Base-by-base conservation (phyloP, 35 echinoderm and acorn worm genomes). In the Strongylocentrotus purpuratus region DNA sequence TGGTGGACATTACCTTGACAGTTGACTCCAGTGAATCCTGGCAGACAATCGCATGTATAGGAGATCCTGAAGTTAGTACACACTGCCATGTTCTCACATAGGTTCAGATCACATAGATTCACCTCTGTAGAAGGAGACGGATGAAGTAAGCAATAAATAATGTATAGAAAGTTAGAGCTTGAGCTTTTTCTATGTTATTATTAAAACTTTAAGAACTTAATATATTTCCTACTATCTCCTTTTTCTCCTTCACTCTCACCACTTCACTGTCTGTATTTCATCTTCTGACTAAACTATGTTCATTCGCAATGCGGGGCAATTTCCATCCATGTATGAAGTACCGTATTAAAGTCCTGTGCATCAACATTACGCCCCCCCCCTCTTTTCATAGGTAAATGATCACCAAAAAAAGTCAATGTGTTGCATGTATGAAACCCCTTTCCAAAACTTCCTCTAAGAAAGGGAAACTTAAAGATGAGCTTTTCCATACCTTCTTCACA, bases 401-500 rank as follows among this genome's bases (percentile, higher is more conserved):
- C 7, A 50, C 48, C 12, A 13, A 1, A 50, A 50, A 86, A 85
- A 20, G 7, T 86, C 25, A 86, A 86, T 18, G 32, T 15, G 85
- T 33, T 2, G 7, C 25, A 86, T 28, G 18, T 31, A 86, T 31
- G 32, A 86, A 86, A 28, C 85, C 20, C 85, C 20, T 13, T 86
- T 86, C 18, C 32, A 86, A 33, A 33, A 28, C 7, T 86, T 28
- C 85, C 7, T 28, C 7, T 31, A 18, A 86, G 85, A 86, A 9
- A 86, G 7, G 25, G 14, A 25, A 32, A 17, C 31, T 92, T 9
- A 25, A 92, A 92, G 22, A 33, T 86, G 9, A 31, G n/a, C 22
- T 33, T 31, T 45, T 89, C 20, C 70, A 70, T 93, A 97, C 97
- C 97, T 52, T 85, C 87, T 94, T 97, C 97, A 95, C 97, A 97